Conservation (phyloP, 2,797 vertebrate species). For the Zonotrichia albicollis region DNA sequence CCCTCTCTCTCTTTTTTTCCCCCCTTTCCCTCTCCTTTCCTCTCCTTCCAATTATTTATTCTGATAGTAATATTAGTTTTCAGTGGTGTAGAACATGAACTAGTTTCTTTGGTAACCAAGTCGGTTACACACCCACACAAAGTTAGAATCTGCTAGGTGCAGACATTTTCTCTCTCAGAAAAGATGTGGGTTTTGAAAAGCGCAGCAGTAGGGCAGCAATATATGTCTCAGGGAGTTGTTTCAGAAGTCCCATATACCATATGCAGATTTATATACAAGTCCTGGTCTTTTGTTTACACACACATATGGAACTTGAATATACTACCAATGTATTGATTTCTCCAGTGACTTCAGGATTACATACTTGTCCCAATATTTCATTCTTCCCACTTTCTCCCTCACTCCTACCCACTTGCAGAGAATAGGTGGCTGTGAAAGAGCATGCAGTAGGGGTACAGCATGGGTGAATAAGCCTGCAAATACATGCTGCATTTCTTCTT, state of each 20-base stretch:
- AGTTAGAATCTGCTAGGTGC: constrained; percentile 71
- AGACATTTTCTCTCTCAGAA: constrained; percentile 68
- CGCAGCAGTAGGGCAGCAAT: constrained; percentile 42
- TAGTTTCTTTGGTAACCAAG: constrained; percentile 80
- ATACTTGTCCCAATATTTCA: constrained; percentile 1
- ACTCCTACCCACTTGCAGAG: not conserved
- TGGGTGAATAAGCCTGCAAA: not conserved
- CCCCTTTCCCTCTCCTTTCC: not conserved
- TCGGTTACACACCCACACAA: constrained; percentile 73
- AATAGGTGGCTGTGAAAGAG: not conserved
- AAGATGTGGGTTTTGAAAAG: constrained; percentile 70
- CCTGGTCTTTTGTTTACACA: constrained; percentile 21
- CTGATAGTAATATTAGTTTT: constrained; percentile 72
- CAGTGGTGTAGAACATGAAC: constrained; percentile 70
- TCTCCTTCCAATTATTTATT: constrained; percentile 69
- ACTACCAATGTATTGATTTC: not conserved
- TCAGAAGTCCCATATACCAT: not conserved
- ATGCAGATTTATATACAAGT: constrained; percentile 16
- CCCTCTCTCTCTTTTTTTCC: too few species aligned
- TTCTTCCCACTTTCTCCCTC: not conserved
- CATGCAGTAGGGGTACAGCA: not conserved
- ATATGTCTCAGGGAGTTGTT: constrained; percentile 5
- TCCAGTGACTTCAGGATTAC: constrained; percentile 1
- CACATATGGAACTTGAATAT: constrained; percentile 13
- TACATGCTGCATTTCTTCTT: not conserved